Evolutionary conservation across 2,113 vertebrate species (phyloP).

Genomic region (Oplegnathus fasciatus): DNA sequence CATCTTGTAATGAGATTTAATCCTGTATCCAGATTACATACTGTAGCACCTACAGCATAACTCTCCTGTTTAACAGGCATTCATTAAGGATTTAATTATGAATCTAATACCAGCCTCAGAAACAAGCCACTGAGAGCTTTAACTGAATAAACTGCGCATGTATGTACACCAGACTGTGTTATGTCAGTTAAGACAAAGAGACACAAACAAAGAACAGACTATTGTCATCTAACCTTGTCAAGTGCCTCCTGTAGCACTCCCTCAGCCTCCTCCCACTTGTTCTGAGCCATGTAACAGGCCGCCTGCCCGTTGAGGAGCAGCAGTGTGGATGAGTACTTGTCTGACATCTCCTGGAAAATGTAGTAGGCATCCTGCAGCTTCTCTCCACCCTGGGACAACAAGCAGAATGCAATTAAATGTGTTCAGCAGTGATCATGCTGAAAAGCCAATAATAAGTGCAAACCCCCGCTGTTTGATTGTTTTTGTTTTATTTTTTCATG

Average conservation of each 20-base stretch:
- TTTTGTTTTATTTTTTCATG: background rate
- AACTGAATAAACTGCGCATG: background rate
- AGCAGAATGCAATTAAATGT: conserved; percentile 16
- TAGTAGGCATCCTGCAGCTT: conserved; percentile 97
- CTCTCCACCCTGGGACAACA: conserved; percentile 89
- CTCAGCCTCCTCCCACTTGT: conserved; percentile 96
- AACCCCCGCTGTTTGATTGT: background rate
- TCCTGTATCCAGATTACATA: background rate
- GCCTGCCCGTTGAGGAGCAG: conserved; percentile 95
- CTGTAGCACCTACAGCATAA: background rate
- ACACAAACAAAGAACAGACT: background rate
- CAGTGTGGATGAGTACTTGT: conserved; percentile 93
- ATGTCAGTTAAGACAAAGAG: background rate
- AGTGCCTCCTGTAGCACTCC: conserved; percentile 89
- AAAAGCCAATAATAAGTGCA: background rate
- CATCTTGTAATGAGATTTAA: background rate
- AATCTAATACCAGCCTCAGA: background rate
- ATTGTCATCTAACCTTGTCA: conserved; percentile 70
- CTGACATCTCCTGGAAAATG: conserved; percentile 98
- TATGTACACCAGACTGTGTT: background rate
- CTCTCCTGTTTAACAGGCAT: background rate
- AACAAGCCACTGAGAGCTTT: background rate
- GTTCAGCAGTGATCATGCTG: background rate
- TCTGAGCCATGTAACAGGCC: conserved; percentile 93
- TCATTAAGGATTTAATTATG: conserved; percentile 2